phyloP scores from a whole-genome alignment of 2,888 invertebrate species.

The Fragum sueziense region DNA sequence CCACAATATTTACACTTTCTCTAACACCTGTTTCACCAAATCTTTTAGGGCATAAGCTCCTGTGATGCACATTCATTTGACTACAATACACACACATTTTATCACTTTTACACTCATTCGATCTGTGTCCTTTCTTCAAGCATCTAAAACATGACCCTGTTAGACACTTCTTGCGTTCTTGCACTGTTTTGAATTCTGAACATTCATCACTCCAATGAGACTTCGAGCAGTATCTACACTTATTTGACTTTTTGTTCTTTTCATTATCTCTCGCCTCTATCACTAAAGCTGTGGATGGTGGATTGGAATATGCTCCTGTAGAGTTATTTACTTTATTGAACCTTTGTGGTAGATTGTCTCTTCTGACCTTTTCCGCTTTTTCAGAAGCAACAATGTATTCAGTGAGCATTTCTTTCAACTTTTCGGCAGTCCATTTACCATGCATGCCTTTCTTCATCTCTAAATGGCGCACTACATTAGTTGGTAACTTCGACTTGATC shows the following conservation, averaged over 20 bases:
- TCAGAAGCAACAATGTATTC: slow-evolving; percentile 36
- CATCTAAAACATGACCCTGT: slow-evolving; percentile 7
- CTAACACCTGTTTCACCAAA: not conserved
- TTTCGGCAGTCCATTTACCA: slow-evolving; percentile 20
- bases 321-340: not conserved
- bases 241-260: not conserved
- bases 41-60: slow-evolving; percentile 31
- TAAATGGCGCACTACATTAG: slow-evolving; percentile 22
- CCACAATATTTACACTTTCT: slow-evolving; percentile 9
- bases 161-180: slow-evolving; percentile 8
- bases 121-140: slow-evolving; percentile 22
- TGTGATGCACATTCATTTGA: slow-evolving; percentile 35
- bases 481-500: slow-evolving; percentile 29
- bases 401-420: slow-evolving; percentile 25
- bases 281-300: slow-evolving; percentile 14
- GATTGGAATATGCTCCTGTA: not conserved
- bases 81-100: too few species aligned
- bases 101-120: too few species aligned
- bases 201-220: too few species aligned
- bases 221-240: slow-evolving; percentile 21
- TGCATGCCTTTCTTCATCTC: slow-evolving; percentile 28
- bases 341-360: not conserved
- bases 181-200: slow-evolving; percentile 24
- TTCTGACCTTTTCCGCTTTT: slow-evolving; percentile 20
- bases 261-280: slow-evolving; percentile 3